Conservation (phyloP, 2,113 vertebrate species). For the Natator depressus region DNA sequence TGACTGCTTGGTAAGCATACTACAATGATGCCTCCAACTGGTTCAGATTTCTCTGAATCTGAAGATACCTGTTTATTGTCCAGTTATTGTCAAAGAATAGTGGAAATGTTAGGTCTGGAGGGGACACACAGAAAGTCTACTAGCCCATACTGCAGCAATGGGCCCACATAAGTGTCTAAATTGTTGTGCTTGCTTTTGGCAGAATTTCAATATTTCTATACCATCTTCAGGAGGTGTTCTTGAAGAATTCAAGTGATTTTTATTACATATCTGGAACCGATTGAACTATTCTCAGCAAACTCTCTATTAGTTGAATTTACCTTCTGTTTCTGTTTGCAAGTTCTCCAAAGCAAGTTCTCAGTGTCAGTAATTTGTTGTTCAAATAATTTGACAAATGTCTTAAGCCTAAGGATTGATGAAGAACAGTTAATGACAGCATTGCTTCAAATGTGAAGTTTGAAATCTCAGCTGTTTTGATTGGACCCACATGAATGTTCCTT, state of each 20-base stretch:
- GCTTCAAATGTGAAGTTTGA: constrained; percentile 12
- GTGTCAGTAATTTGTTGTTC: neutral
- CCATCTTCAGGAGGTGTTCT: neutral
- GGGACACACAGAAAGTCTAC: neutral
- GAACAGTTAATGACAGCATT: neutral
- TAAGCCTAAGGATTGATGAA: constrained; percentile 24
- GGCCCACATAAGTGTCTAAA: neutral
- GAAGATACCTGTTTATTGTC: neutral
- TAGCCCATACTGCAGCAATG: neutral
- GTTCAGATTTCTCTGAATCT: neutral
- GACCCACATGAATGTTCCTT: neutral
- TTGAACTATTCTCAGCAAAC: neutral
- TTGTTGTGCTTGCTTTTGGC: neutral
- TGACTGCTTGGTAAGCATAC: neutral
- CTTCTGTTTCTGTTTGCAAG: neutral
- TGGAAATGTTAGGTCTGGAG: neutral
- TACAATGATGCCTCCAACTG: neutral
- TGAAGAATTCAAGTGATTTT: neutral
- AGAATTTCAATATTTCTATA: neutral
- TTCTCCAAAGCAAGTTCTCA: neutral
- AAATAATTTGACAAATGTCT: constrained; percentile 33
- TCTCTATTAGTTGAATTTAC: neutral
- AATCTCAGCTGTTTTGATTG: constrained; percentile 14
- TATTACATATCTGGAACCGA: neutral
- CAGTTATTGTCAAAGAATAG: neutral